Conservation (phyloP, 1,140 invertebrate species). For the Idris sp. region DNA sequence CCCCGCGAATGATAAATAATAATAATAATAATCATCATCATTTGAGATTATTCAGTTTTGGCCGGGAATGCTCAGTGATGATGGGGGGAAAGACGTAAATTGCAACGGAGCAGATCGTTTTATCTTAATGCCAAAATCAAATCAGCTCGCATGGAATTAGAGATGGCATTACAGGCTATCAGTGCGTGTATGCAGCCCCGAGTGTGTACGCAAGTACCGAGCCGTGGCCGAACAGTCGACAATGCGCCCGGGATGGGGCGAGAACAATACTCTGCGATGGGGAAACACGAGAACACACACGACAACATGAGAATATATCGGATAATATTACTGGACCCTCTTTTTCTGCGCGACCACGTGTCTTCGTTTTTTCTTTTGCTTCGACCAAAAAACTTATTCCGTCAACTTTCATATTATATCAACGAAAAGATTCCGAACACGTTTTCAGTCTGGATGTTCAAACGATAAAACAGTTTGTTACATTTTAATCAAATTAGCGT, state of each 20-base stretch:
- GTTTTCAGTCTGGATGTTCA: no score
- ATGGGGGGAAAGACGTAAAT: constrained; percentile 40
- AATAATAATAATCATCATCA: constrained; percentile 52
- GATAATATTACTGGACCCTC: constrained; percentile 73
- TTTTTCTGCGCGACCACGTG: constrained; percentile 61
- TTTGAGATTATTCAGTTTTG: constrained; percentile 59
- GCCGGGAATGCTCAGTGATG: constrained; percentile 36
- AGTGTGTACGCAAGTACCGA: constrained; percentile 56
- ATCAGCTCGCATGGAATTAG: constrained; percentile 78
- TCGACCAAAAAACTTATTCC: no score
- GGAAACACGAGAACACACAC: constrained; percentile 69
- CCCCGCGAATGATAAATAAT: constrained; percentile 54
- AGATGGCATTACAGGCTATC: constrained; percentile 78
- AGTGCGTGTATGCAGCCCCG: constrained; percentile 70
- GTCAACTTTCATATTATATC: no score
- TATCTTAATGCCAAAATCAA: constrained; percentile 79
- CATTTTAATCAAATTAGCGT: no score
- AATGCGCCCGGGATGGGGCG: constrained; percentile 72
- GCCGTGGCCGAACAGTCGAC: constrained; percentile 68
- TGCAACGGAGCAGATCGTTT: constrained; percentile 65
- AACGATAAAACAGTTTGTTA: no score
- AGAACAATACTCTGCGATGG: constrained; percentile 74
- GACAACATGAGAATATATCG: constrained; percentile 64
- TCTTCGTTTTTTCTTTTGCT: no score
- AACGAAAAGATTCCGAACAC: no score